Evolutionary conservation across 2,797 vertebrate genomes (phyloP), one percentile per base, ranked within the genome.

Genomic region (Cetoscarus ocellatus): DNA sequence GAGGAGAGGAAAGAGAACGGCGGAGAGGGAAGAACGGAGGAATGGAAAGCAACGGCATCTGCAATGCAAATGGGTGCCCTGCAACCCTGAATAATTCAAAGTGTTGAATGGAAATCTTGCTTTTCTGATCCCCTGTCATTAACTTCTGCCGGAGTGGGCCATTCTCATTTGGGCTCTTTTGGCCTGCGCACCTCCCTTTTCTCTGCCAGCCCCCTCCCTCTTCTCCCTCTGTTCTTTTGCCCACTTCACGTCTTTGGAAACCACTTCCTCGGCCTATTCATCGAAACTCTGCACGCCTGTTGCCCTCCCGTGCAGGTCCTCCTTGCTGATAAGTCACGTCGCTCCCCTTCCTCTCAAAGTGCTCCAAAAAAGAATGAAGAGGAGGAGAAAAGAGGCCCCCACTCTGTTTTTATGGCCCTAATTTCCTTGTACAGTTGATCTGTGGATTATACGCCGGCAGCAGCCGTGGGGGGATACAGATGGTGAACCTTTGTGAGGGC

Each of bases 51-150:
- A 57, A 83, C 75, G 79, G 82, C 85, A 92, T 93, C 92, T 91
- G 92, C 90, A 92, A 92, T 92, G 91, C 91, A 93, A 93, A 94
- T 93, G 79, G 73, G 5, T 82, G 90, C 86, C 92, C 91, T 78
- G 88, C 87, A 90, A 91, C 90, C 89, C 91, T 94, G 91, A 93
- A 94, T 93, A 92, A 94, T 93, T 94, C 91, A 92, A 87, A 89
- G 90, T 89, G 90, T 91, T 93, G 90, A 93, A 93, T 93, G 86
- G 86, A 93, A 93, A 92, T 91, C 84, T 86, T 86, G 88, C 88
- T 91, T 92, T 92, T 90, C 76, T 93, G 89, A 92, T 93, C 91
- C 90, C 69, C 80, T 66, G 88, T 93, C 91, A 93, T 93, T 92
- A 93, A 92, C 89, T 92, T 88, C 80, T 89, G 89, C 85, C 53